Percentiles rank a stretch among this genome's conserved stretches.
Conservation (phyloP, 2,113 vertebrate genomes). For the Pampusana beccarii region DNA sequence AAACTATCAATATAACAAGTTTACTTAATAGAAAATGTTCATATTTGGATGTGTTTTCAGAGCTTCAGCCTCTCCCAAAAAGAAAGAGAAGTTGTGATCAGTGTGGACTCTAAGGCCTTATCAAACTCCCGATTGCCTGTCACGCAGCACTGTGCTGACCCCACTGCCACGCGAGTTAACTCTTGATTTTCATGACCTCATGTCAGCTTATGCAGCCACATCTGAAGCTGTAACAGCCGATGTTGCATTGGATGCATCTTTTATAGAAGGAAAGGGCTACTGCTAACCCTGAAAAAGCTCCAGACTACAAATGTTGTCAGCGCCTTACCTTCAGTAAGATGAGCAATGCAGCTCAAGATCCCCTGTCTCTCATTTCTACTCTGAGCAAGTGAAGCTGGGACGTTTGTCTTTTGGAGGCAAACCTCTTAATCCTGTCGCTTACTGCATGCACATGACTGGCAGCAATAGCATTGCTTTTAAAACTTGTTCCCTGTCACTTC, state of each 20-base stretch:
- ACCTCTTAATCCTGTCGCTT: not conserved
- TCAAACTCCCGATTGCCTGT: not conserved
- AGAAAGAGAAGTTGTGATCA: not conserved
- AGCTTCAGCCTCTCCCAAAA: not conserved
- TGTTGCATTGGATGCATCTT: not conserved
- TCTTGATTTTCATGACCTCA: not conserved
- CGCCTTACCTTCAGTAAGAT: not conserved
- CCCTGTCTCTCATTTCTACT: not conserved
- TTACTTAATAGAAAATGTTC: not conserved
- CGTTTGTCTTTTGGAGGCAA: not conserved
- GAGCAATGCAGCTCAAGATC: not conserved
- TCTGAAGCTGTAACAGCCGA: not conserved
- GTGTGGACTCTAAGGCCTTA: not conserved
- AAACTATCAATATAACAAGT: not conserved
- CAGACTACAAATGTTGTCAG: not conserved
- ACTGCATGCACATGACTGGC: not conserved
- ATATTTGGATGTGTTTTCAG: not conserved
- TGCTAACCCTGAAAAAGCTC: not conserved
- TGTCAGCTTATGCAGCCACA: not conserved
- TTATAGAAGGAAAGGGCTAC: not conserved
- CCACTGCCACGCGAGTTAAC: not conserved
- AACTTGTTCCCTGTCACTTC: not conserved
- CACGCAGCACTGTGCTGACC: not conserved
- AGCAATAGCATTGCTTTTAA: not conserved
- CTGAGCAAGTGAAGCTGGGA: not conserved